Conservation (phyloP, 2,113 vertebrate genomes). For the Ciconia boyciana region DNA sequence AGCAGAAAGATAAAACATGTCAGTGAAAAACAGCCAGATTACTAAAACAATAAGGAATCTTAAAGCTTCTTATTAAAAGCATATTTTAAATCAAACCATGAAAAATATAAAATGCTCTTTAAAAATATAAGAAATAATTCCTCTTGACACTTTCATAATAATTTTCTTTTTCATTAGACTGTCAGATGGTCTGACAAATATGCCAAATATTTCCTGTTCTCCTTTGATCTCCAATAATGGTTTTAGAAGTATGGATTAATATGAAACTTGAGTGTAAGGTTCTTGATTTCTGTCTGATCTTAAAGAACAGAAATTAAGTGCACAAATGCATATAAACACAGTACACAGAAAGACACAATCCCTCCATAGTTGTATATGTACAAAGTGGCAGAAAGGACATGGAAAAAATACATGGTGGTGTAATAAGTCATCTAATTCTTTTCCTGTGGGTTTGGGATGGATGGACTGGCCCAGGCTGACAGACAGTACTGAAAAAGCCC, state of each 20-base stretch:
- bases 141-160: neutral
- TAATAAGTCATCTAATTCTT: neutral
- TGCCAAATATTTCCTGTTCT: neutral
- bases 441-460: neutral
- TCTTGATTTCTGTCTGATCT: neutral
- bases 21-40: neutral
- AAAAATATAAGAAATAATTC: neutral
- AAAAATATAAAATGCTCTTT: neutral
- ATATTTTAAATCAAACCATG: neutral
- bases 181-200: neutral
- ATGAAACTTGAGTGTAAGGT: neutral
- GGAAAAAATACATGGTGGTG: neutral
- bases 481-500: neutral
- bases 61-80: conserved; percentile 9
- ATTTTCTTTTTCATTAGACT: neutral
- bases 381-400: neutral
- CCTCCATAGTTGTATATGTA: neutral
- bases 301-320: neutral
- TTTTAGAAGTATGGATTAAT: neutral
- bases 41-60: neutral
- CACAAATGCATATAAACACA: neutral
- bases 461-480: neutral
- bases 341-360: neutral
- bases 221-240: neutral
- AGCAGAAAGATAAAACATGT: neutral